phyloP scores from a whole-genome alignment of 2,113 vertebrate species.

The Mustela lutreola region DNA sequence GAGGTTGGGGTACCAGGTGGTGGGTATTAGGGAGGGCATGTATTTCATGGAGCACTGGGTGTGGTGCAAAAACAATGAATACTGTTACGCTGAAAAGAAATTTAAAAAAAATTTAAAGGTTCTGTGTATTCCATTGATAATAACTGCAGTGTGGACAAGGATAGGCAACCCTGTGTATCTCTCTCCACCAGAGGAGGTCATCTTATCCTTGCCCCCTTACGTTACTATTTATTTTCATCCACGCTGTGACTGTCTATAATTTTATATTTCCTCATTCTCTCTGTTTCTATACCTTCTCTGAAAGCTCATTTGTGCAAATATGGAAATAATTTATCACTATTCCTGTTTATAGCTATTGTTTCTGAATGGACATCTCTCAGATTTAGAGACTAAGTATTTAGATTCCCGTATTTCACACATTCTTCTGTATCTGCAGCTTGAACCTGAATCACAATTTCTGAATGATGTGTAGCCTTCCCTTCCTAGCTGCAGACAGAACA shows the following conservation, averaged over 20 bases:
- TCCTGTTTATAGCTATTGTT: background rate
- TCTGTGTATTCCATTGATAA: background rate
- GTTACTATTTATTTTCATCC: background rate
- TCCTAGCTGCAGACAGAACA: conserved; percentile 8
- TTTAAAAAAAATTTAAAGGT: background rate
- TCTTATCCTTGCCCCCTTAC: background rate
- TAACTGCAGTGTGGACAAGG: background rate
- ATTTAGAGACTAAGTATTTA: conserved; percentile 34
- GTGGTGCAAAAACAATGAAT: no score
- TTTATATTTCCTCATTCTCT: background rate
- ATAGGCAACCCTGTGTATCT: rapidly evolving
- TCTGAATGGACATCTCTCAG: background rate
- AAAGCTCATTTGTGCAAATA: conserved; percentile 35
- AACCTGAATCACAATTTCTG: conserved; percentile 66
- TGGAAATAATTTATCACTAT: background rate
- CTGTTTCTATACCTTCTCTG: background rate
- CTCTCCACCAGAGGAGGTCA: background rate
- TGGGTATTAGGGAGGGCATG: no score
- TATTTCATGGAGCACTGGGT: no score
- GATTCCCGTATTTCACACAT: background rate
- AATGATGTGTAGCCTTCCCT: conserved; percentile 39
- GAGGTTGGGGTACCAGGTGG: no score
- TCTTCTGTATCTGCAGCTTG: conserved; percentile 32
- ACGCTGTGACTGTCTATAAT: rapidly evolving
- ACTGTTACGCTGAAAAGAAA: no score